Evolutionary conservation across 2,113 vertebrate species (phyloP).

Genomic region (Varanus komodoensis): DNA sequence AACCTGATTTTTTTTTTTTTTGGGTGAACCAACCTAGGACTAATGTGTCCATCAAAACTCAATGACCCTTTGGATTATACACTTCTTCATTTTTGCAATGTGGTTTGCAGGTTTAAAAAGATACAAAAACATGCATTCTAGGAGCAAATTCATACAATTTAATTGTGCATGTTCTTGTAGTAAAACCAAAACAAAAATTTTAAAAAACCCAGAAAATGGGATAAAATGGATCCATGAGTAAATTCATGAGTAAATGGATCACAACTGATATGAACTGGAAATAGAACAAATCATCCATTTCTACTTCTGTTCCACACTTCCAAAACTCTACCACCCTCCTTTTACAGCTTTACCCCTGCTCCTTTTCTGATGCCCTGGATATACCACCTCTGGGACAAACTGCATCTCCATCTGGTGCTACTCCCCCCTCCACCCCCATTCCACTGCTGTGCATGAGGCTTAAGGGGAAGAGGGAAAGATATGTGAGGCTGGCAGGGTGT

Average conservation of each 20-base stretch:
- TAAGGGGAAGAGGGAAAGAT: neutral
- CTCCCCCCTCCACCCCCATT: too few relatives aligned
- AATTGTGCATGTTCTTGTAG: neutral
- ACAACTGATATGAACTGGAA: neutral
- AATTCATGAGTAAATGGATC: neutral
- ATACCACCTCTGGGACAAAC: neutral
- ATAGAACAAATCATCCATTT: neutral
- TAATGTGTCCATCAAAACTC: too few relatives aligned
- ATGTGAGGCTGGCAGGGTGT: neutral
- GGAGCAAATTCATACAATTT: neutral
- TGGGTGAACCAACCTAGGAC: too few relatives aligned
- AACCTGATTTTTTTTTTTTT: too few relatives aligned
- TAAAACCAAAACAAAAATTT: neutral
- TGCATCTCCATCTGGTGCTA: neutral
- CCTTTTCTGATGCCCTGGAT: neutral
- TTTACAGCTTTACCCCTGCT: neutral
- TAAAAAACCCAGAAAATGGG: neutral
- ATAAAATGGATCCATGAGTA: neutral
- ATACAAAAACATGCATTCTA: neutral
- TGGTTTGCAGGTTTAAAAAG: neutral
- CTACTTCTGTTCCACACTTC: neutral
- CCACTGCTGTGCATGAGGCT: neutral
- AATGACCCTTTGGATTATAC: too few relatives aligned
- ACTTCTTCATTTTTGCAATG: neutral
- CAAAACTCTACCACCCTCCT: neutral